These are phyloP conservation scores for Pristionchus maxplancki DNA, from an alignment of 2,888 invertebrate species.

Conservation along the genomic window DNA sequence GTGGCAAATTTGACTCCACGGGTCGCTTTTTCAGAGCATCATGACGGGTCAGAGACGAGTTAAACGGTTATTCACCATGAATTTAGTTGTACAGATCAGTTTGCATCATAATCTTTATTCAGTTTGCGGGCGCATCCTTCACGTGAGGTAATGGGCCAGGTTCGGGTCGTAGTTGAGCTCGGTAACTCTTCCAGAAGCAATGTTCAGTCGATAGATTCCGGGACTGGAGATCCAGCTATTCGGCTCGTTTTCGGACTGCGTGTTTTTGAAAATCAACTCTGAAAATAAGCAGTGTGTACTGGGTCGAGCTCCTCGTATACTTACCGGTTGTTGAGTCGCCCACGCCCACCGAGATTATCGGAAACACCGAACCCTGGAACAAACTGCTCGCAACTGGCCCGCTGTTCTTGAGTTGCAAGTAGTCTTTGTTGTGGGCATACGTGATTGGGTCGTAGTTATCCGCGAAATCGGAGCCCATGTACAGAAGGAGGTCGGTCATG, in stretches of 20 bases:
- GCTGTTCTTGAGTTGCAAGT: neutral
- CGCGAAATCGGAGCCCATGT: neutral
- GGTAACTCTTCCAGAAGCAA: neutral
- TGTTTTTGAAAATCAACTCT: too few relatives aligned
- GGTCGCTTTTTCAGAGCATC: too few relatives aligned
- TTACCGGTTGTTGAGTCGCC: too few relatives aligned
- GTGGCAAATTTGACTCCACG: too few relatives aligned
- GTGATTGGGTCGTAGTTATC: neutral
- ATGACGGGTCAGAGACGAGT: too few relatives aligned
- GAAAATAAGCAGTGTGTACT: too few relatives aligned
- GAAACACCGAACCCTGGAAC: neutral
- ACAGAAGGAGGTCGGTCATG: neutral
- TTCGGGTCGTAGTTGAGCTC: neutral
- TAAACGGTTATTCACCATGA: too few relatives aligned
- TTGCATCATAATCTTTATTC: neutral
- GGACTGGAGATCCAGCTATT: neutral
- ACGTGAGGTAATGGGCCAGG: neutral
- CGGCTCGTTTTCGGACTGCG: too few relatives aligned
- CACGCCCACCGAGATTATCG: neutral
- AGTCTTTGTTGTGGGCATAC: neutral
- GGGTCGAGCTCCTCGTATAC: too few relatives aligned
- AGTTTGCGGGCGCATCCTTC: neutral
- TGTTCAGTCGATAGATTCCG: too few relatives aligned
- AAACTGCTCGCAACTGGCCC: neutral
- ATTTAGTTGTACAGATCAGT: neutral